Conservation (phyloP, 1,140 invertebrate species). For the Drosophila ficusphila region DNA sequence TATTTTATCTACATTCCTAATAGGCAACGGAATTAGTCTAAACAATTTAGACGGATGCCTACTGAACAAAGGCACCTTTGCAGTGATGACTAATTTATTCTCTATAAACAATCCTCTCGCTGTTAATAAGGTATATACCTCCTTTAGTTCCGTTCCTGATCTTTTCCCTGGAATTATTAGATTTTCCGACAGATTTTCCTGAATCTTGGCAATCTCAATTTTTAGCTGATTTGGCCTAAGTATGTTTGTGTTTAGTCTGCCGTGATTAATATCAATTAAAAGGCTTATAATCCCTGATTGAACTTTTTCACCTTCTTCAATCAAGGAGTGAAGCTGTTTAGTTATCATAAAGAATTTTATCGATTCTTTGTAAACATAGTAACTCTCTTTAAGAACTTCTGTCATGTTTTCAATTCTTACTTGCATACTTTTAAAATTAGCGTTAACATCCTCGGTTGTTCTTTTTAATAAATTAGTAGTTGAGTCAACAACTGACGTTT, state of each 20-base stretch:
- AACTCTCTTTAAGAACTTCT: not conserved
- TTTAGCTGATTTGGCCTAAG: too few relatives aligned
- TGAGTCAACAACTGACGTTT: not conserved
- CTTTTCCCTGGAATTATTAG: too few relatives aligned
- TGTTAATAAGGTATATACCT: not conserved
- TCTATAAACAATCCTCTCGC: not conserved
- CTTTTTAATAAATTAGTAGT: not conserved
- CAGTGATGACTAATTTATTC: not conserved
- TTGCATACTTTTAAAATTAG: not conserved
- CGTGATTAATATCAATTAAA: too few relatives aligned
- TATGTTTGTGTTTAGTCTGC: not conserved
- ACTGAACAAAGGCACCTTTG: not conserved
- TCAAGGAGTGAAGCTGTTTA: too few relatives aligned
- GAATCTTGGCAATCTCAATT: too few relatives aligned
- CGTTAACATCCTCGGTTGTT: not conserved
- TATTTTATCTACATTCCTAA: not conserved
- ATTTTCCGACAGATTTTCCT: too few relatives aligned
- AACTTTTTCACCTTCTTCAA: too few relatives aligned
- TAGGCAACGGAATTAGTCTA: not conserved
- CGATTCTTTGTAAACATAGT: not conserved
- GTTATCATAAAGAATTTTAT: too few relatives aligned
- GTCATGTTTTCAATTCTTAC: not conserved
- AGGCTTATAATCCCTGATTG: too few relatives aligned
- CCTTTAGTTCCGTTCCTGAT: not conserved
- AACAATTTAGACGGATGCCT: constrained; percentile 5